Evolutionary conservation across 2,797 vertebrate genomes (phyloP).

Genomic region (Meriones psammophilus): DNA sequence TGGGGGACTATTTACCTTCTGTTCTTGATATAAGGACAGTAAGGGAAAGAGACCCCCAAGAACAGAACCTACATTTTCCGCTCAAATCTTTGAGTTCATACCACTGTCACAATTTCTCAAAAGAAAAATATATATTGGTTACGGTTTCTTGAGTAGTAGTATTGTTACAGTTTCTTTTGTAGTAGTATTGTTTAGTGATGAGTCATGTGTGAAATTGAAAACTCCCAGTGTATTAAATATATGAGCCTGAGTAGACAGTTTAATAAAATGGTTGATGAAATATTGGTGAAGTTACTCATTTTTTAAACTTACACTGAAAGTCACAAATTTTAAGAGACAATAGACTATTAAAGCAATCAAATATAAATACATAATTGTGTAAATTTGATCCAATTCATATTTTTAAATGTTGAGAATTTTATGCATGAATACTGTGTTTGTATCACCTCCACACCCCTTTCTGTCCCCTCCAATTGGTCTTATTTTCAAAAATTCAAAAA

Average conservation of each 20-base stretch:
- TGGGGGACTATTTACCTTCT: background rate
- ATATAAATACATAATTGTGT: background rate
- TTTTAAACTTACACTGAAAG: background rate
- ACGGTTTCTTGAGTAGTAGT: background rate
- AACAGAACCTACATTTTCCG: background rate
- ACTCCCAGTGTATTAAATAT: background rate
- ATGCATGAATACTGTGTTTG: background rate
- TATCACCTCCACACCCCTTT: background rate
- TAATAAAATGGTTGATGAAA: background rate
- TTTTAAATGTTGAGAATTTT: background rate
- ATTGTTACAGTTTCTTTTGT: background rate
- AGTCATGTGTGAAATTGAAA: slow-evolving; percentile 55
- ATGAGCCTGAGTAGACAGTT: background rate
- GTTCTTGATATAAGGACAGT: background rate
- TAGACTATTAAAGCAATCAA: background rate
- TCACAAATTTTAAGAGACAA: background rate
- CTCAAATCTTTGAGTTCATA: background rate
- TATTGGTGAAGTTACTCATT: background rate
- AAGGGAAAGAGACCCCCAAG: background rate
- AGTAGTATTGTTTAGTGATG: slow-evolving; percentile 21
- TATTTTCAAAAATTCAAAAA: background rate
- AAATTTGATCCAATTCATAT: background rate
- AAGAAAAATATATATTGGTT: background rate
- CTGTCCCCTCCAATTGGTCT: background rate
- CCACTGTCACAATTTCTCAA: background rate